These are phyloP conservation scores for Platichthys stellatus DNA, from an alignment of 2,113 vertebrate species.

Conservation along the genomic window DNA sequence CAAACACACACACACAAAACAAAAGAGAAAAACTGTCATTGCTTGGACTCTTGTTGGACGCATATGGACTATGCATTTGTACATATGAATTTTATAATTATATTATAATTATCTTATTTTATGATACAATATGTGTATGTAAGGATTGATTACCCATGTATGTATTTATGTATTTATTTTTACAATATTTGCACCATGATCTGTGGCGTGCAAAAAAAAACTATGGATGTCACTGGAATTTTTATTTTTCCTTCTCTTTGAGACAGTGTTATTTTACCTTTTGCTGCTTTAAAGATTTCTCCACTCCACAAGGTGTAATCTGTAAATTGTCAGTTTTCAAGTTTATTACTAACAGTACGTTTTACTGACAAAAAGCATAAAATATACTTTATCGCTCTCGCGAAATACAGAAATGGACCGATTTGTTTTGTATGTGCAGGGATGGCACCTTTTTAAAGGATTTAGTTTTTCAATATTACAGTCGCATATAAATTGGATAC, in stretches of 20 bases:
- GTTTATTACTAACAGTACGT: constrained; percentile 39
- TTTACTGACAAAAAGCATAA: constrained; percentile 54
- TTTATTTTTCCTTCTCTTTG: constrained; percentile 54
- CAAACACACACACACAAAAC: constrained; percentile 49
- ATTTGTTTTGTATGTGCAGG: constrained; percentile 65
- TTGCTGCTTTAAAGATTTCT: constrained; percentile 68
- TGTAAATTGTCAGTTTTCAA: constrained; percentile 73
- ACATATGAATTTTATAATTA: constrained; percentile 84
- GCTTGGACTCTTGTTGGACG: constrained; percentile 70
- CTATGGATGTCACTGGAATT: constrained; percentile 76
- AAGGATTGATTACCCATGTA: constrained; percentile 78
- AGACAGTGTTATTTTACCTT: constrained; percentile 71
- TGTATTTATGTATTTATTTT: constrained; percentile 84
- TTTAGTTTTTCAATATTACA: constrained; percentile 67
- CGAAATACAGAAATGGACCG: constrained; percentile 46
- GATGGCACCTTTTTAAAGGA: constrained; percentile 60
- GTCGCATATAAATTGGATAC: constrained; percentile 37
- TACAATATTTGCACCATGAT: constrained; percentile 74
- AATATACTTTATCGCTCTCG: constrained; percentile 49
- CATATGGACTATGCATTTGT: constrained; percentile 83
- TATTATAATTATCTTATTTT: constrained; percentile 81
- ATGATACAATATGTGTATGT: constrained; percentile 82
- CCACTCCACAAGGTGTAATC: constrained; percentile 77
- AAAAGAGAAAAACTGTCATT: constrained; percentile 52
- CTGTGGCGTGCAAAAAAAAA: constrained; percentile 62